A percentile compares a stretch with the other conserved stretches of the same genome.
phyloP scores from a whole-genome alignment of 2,888 invertebrate species.

The Myopa testacea region DNA sequence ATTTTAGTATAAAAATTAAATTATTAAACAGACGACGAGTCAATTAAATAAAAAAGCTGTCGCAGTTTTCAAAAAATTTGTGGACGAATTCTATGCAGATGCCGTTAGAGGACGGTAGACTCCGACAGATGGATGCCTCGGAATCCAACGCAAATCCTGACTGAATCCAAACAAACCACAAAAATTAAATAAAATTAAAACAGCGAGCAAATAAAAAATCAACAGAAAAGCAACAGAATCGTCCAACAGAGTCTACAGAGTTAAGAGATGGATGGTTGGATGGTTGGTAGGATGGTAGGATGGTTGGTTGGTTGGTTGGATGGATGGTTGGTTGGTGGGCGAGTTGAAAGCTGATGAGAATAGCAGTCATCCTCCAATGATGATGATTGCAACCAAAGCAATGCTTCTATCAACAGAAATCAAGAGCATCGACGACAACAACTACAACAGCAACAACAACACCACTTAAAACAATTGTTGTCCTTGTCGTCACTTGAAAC shows the following conservation, averaged over 20 bases:
- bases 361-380: no score
- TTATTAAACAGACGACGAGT: neutral
- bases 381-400: no score
- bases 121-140: conserved; percentile 16
- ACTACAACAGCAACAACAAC: neutral
- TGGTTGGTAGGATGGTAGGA: neutral
- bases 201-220: neutral
- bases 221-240: conserved; percentile 6
- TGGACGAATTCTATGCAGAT: neutral
- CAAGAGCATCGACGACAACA: neutral
- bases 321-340: no score
- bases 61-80: neutral
- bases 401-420: no score
- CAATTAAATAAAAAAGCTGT: no score
- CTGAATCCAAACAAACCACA: neutral
- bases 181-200: conserved; percentile 34
- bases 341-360: no score
- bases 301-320: no score
- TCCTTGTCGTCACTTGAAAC: neutral
- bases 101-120: neutral
- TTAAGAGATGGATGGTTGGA: neutral
- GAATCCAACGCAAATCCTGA: neutral
- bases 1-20: neutral
- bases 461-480: neutral
- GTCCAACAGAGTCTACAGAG: neutral